These are phyloP conservation scores for Conus betulinus DNA, from an alignment of 1,140 invertebrate species.

Conservation along the genomic window DNA sequence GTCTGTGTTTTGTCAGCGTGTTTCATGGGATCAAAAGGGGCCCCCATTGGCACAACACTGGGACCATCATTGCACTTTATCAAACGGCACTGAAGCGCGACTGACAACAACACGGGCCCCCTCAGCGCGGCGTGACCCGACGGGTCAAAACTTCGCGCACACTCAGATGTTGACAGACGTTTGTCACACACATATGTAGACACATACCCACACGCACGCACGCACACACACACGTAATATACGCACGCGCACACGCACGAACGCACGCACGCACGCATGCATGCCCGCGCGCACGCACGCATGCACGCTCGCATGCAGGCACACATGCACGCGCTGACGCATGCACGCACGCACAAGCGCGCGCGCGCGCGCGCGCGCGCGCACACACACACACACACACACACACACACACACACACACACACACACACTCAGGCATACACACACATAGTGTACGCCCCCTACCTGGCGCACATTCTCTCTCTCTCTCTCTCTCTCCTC, in stretches of 20 bases:
- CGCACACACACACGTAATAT: neutral
- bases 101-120: neutral
- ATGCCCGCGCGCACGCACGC: neutral
- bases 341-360: neutral
- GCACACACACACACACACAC: constrained; percentile 4
- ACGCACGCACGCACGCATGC: neutral
- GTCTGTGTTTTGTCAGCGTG: too few relatives aligned
- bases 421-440: neutral
- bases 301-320: neutral
- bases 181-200: neutral
- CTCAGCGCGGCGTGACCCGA: neutral
- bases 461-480: too few relatives aligned
- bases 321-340: neutral
- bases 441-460: neutral
- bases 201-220: neutral
- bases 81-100: neutral
- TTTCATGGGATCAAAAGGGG: too few relatives aligned
- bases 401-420: constrained; percentile 13
- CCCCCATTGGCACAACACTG: too few relatives aligned
- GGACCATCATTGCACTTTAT: too few relatives aligned
- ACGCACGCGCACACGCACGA: neutral
- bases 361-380: too few relatives aligned
- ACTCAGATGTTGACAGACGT: neutral
- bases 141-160: too few relatives aligned
- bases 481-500: too few relatives aligned